phyloP scores from a whole-genome alignment of 2,888 invertebrate species.

The Ctenicera cuprea region DNA sequence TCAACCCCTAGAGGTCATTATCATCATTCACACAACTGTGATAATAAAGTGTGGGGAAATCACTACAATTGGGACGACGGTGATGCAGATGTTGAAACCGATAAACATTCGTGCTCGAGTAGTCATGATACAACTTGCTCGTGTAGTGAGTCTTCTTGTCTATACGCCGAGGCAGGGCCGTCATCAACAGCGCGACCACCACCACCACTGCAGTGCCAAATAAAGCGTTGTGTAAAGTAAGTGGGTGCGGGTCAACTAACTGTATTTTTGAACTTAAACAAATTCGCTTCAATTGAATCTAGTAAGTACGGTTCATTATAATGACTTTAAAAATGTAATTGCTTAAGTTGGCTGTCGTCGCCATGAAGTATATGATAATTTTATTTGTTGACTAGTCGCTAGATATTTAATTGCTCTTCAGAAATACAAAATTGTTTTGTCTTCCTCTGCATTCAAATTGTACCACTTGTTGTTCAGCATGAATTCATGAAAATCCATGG shows the following conservation, averaged over 20 bases:
- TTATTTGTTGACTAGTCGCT: conserved; percentile 50
- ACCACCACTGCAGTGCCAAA: conserved; percentile 62
- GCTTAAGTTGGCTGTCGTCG: conserved; percentile 6
- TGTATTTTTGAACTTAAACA: conserved; percentile 35
- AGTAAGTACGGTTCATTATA: background rate
- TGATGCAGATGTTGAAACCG: conserved; percentile 74
- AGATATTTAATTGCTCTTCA: conserved; percentile 37
- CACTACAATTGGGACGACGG: conserved; percentile 68
- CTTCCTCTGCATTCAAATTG: conserved; percentile 30
- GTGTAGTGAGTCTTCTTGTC: conserved; percentile 79
- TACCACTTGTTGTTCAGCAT: background rate
- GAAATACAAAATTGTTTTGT: conserved; percentile 29
- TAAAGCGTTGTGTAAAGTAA: conserved; percentile 61
- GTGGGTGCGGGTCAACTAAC: background rate
- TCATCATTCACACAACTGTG: conserved; percentile 67
- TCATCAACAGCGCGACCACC: conserved; percentile 62
- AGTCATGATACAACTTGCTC: conserved; percentile 78
- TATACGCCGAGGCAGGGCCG: conserved; percentile 77
- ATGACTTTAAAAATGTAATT: conserved; percentile 3
- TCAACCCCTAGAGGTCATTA: conserved; percentile 67
- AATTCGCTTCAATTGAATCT: conserved; percentile 24
- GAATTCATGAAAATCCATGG: no score
- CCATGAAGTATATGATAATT: conserved; percentile 26
- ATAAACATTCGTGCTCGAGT: conserved; percentile 72
- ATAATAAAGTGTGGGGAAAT: conserved; percentile 66